phyloP scores from a whole-genome alignment of 2,888 invertebrate genomes.

The Abrostola triplasia region DNA sequence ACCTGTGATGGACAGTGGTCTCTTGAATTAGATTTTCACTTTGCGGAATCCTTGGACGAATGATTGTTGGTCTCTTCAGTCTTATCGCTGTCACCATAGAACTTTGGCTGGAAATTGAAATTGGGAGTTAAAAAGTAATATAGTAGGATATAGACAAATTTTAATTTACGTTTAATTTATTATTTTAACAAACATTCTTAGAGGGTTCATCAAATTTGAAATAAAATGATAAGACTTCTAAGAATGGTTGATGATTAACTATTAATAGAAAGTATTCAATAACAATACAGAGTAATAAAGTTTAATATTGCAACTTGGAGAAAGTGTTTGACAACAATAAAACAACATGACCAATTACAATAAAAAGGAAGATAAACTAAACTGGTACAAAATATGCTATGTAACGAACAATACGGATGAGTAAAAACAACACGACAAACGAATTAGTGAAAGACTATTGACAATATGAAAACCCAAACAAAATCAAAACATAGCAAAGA shows the following conservation, averaged over 20 bases:
- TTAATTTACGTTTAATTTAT: too few species aligned
- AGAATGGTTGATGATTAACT: too few species aligned
- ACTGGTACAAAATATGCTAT: constrained; percentile 29
- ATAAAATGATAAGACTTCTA: too few species aligned
- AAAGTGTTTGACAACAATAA: too few species aligned
- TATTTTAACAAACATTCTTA: too few species aligned
- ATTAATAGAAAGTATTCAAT: too few species aligned
- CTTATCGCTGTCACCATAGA: constrained; percentile 90
- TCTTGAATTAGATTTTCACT: constrained; percentile 66
- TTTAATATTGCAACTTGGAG: too few species aligned
- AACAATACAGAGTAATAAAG: too few species aligned
- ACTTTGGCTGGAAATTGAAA: constrained; percentile 88
- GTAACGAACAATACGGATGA: constrained; percentile 48
- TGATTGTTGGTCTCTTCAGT: constrained; percentile 88
- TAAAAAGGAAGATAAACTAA: background rate
- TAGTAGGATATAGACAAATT: too few species aligned
- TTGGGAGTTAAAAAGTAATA: constrained; percentile 2
- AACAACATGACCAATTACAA: too few species aligned
- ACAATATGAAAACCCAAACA: constrained; percentile 38
- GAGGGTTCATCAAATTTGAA: too few species aligned
- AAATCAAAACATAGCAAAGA: constrained; percentile 45
- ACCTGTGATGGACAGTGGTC: constrained; percentile 54
- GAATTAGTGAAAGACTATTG: constrained; percentile 60
- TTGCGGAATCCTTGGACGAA: constrained; percentile 85
- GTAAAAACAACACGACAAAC: constrained; percentile 61